phyloP scores from a whole-genome alignment of 2,113 vertebrate genomes.

The Camelus bactrianus region DNA sequence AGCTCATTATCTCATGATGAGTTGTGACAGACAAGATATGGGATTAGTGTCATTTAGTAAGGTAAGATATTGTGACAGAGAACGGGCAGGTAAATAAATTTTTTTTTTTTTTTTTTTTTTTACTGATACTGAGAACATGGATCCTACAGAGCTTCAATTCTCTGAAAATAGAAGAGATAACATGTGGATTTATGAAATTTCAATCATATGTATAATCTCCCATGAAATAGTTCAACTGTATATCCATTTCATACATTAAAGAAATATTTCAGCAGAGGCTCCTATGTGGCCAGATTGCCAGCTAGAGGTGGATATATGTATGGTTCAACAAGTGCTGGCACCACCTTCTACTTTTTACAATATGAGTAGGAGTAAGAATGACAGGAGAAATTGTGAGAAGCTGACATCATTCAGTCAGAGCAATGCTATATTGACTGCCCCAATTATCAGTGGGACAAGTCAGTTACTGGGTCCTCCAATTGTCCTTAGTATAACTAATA shows the following conservation, averaged over 20 bases:
- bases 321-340: no score
- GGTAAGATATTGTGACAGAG: conserved; percentile 58
- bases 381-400: no score
- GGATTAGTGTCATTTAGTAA: conserved; percentile 45
- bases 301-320: no score
- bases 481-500: no score
- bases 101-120: background rate
- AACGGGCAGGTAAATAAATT: background rate
- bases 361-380: no score
- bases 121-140: background rate
- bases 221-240: background rate
- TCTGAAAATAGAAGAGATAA: background rate
- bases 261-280: background rate
- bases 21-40: conserved; percentile 64
- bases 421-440: no score
- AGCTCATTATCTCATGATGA: conserved; percentile 58
- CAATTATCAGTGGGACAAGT: no score
- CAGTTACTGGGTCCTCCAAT: no score
- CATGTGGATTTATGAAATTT: background rate
- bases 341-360: no score
- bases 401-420: no score
- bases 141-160: background rate
- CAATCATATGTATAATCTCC: background rate
- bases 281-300: no score
- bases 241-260: background rate